Base-by-base conservation (phyloP, 1,140 invertebrate species). In the Aphis craccivora region DNA sequence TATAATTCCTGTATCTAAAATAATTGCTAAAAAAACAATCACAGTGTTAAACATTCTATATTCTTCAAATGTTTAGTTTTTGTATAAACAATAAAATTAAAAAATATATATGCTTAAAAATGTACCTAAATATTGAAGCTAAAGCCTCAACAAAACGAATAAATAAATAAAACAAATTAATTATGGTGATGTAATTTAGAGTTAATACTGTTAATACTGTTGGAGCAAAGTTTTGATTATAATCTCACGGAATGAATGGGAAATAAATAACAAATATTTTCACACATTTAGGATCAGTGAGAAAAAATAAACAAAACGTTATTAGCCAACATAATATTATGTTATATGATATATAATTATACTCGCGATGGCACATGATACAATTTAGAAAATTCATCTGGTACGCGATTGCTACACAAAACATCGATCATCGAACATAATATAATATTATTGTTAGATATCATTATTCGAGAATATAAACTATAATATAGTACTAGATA, bases 81-180 rank as follows among this genome's bases (percentile, higher is more conserved):
- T 30, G 30, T n/a, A 67, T 67, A 67, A 67, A 67, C n/a, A 67
- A 30, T 60, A 60, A 14, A 30, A 60, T 25, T 8, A 60, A 30
- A 60, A 30, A 60, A 30, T 30, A 25, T 30, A 67, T n/a, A 67
- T 67, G 60, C 9, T 45, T 67, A n/a, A 67, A 67, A 11, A 67
- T 30, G 30, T 4, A 11, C 30, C 14, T 14, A 30, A 60, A 9
- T 25, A 18, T 14, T 67, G 30, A 67, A 3, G 30, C 14, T 67
- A 30, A 67, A n/a, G 30, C 30, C 60, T n/a, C 30, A 30, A 67
- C 14, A n/a, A n/a, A n/a, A n/a, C n/a, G 60, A 76, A 76, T 67
- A 67, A 67, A 76, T 76, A n/a, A 76, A 76, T 14, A 76, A n/a
- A 76, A 76, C 60, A n/a, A 76, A 76, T 76, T 76, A n/a, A 76